Evolutionary conservation across 1,140 invertebrate genomes (phyloP).

Genomic region (Drepana arcuata): DNA sequence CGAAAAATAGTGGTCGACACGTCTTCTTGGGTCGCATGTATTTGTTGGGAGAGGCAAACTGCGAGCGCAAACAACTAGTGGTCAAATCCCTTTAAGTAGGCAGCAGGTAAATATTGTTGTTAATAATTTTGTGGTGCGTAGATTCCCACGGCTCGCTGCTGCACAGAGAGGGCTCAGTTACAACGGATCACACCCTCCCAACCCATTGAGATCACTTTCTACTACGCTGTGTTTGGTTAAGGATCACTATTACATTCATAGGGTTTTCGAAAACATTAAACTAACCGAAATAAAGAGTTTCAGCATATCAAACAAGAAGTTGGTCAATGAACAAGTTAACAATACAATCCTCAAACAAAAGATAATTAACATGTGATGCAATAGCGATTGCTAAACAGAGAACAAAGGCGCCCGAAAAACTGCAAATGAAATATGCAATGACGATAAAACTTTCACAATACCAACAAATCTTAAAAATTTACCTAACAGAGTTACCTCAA

Average conservation of each 20-base stretch:
- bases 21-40: constrained; percentile 11
- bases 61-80: constrained; percentile 51
- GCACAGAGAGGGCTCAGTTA: constrained; percentile 39
- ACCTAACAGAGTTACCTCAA: too few relatives aligned
- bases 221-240: too few relatives aligned
- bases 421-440: constrained; percentile 5
- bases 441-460: constrained; percentile 2
- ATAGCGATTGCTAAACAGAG: constrained; percentile 20
- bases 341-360: constrained; percentile 45
- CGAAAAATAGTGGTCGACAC: constrained; percentile 37
- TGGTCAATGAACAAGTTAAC: constrained; percentile 43
- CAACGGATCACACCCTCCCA: constrained; percentile 40
- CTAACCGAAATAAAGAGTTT: too few relatives aligned
- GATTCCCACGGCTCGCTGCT: constrained; percentile 43
- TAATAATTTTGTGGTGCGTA: constrained; percentile 57
- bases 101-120: constrained; percentile 66
- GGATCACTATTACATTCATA: too few relatives aligned
- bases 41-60: constrained; percentile 56
- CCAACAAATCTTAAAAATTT: too few relatives aligned
- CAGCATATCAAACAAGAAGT: constrained; percentile 22
- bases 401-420: constrained; percentile 25
- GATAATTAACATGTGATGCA: constrained; percentile 41
- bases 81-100: constrained; percentile 66
- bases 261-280: too few relatives aligned
- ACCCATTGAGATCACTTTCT: constrained; percentile 4